phyloP scores from a whole-genome alignment of 2,113 vertebrate genomes.

The Gallinago media region DNA sequence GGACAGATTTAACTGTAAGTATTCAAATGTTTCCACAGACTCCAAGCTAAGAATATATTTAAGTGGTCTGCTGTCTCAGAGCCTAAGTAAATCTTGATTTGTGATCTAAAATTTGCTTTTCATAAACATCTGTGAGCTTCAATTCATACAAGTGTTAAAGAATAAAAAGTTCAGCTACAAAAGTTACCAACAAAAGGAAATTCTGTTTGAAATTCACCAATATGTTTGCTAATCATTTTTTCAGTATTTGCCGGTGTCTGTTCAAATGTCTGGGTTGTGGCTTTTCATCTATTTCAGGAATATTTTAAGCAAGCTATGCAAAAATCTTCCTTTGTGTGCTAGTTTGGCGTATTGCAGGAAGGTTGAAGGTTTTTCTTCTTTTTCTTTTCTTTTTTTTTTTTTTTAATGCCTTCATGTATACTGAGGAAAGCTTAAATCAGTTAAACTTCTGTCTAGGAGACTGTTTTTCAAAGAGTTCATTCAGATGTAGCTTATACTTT shows the following conservation, averaged over 20 bases:
- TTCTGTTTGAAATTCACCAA: slow-evolving; percentile 51
- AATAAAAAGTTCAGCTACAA: slow-evolving; percentile 42
- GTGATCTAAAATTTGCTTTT: slow-evolving; percentile 60
- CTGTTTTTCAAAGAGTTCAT: slow-evolving; percentile 9
- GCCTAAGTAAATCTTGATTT: slow-evolving; percentile 40
- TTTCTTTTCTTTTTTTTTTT: neutral
- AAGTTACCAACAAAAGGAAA: slow-evolving; percentile 51
- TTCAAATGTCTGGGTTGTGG: slow-evolving; percentile 54
- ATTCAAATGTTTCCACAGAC: slow-evolving; percentile 46
- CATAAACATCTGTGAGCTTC: slow-evolving; percentile 44
- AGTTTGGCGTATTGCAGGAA: neutral
- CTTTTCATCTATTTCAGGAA: slow-evolving; percentile 59
- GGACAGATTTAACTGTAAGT: slow-evolving; percentile 17
- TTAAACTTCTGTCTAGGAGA: slow-evolving; percentile 15
- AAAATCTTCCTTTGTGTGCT: slow-evolving; percentile 39
- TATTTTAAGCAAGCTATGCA: slow-evolving; percentile 56
- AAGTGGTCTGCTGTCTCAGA: slow-evolving; percentile 9
- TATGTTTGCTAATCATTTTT: slow-evolving; percentile 59
- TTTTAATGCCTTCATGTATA: neutral
- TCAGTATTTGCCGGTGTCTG: slow-evolving; percentile 47
- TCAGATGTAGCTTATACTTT: slow-evolving; percentile 3
- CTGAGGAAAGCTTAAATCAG: slow-evolving; percentile 13
- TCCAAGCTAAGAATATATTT: slow-evolving; percentile 32
- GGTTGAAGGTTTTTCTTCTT: neutral
- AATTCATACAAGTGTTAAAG: neutral